Conservation (phyloP, 2,797 vertebrate genomes). For the Hippopotamyrus pictus region DNA sequence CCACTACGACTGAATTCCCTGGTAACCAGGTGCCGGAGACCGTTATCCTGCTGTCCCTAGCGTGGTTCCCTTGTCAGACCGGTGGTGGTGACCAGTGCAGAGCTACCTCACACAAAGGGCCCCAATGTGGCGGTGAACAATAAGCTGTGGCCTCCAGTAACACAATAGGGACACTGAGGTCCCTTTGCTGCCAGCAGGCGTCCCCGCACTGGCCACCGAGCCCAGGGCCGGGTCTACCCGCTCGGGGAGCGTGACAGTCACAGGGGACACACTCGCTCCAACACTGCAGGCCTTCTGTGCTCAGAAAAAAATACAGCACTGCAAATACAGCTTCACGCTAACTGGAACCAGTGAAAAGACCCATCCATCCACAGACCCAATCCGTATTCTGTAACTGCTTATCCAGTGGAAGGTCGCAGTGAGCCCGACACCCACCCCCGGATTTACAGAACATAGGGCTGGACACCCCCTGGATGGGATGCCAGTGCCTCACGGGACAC, state of each 20-base stretch:
- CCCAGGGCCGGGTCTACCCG: not conserved
- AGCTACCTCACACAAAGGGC: not conserved
- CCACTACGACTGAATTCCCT: not conserved
- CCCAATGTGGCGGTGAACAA: constrained; percentile 19
- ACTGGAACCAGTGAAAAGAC: not conserved
- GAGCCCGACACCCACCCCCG: not conserved
- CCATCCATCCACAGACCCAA: not conserved
- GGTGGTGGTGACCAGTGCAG: not conserved
- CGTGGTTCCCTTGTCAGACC: not conserved
- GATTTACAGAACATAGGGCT: not conserved
- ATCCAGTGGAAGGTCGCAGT: not conserved
- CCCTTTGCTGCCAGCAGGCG: not conserved
- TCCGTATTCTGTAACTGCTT: not conserved
- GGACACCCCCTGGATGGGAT: not conserved
- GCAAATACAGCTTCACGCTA: not conserved
- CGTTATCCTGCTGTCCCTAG: not conserved
- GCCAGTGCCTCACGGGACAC: not conserved
- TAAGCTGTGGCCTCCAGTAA: not conserved
- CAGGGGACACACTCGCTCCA: not conserved
- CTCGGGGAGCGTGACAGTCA: not conserved
- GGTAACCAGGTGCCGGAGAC: not conserved
- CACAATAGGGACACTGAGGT: constrained; percentile 15
- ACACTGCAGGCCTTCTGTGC: not conserved
- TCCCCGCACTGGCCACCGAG: not conserved
- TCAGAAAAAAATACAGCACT: not conserved